Base-by-base conservation (phyloP, 2,797 vertebrate genomes). In the Lophius americanus region DNA sequence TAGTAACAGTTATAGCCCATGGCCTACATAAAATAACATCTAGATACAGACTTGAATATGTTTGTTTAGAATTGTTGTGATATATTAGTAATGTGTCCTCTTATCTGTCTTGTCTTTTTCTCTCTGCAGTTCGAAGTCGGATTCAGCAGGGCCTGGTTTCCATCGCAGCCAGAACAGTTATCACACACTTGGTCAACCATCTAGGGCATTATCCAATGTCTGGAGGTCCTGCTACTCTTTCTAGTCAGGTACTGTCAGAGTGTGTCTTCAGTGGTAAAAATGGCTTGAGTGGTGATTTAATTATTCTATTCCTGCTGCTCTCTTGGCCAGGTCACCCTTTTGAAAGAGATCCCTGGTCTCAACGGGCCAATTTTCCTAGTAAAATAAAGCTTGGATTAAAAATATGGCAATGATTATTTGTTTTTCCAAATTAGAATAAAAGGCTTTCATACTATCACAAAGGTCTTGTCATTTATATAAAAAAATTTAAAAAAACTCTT, bases 181-280 rank as follows among this genome's bases (percentile, higher is more conserved):
- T 98, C 85, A 96, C 96, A 6, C 97, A 99, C 89, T 92, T 99
- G 71, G 96, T 99, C 79, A 99, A 99, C 88, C 97, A 98, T 85
- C 91, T 99, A 63, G 96, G 96, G 63, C 98, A 99, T 92, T 99
- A 98, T 88, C 98, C 98, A 13, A 97, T 98, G 96, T 96, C 95
- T 0, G 97, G 97, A 70, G 98, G 98, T 51, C 98, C 98, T 3
- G 97, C 98, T 49, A 98, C 98, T 88, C 92, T 99, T 63, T 98
- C 96, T 51, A 98, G 96, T 86, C 97, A 97, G 91, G 91, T 92
- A 78, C 47, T 56, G 35, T 32, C 36, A 8, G 48, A 63, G 33
- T 56, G 6, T 68, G n/a, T 63, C 35, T 62, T n/a, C 62, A 51
- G 3, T 38, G 38, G 0, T 37, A 33, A 54, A 32, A 42, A 49